Evolutionary conservation across 1,140 invertebrate species (phyloP), one percentile per base, ranked within the genome.

Genomic region (Teleopsis dalmanni): DNA sequence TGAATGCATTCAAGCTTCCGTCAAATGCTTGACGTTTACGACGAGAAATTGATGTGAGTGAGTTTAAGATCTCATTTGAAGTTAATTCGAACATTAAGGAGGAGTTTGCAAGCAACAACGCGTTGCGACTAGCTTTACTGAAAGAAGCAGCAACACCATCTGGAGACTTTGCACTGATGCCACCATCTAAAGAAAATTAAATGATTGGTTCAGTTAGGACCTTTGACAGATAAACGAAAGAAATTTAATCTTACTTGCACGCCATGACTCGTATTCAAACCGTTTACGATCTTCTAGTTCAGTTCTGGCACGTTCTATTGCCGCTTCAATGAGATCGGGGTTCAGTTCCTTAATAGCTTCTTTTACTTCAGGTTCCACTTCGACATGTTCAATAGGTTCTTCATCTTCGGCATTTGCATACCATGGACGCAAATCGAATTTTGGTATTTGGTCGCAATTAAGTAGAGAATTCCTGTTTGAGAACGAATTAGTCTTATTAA

Each of bases 41-140:
- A 43, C 84, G 76, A 31, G 65, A 64, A 25, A 73, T 72, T 2
- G 76, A 70, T 37, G 80, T 75, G 22, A 83, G 57, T 0, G 79
- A 79, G 54, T 87, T 86, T 2, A 91, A 59, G 9, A 93, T 81
- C 71, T 91, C 87, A 54, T 87, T 85, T 1, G 89, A 90, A 1
- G 88, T 87, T 53, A 89, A 81, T 67, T 95, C 91, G 38, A 87
- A 84, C 43, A 94, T 77, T n/a, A 92, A 75, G 0, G 91, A 94
- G 3, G 85, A 83, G 57, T 95, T 94, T 3, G 89, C 88, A 9
- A 92, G 65, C 25, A 83, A 75, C 1, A 92, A 64, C 5, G 91
- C 87, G 51, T 88, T 82, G 61, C 81, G 78, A 62, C 88, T 93
- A 2, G 90, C 88, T 57, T 91, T 88, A 31, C 85, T 88, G 71